phyloP scores from a whole-genome alignment of 2,113 vertebrate species.

The Alethe diademata region DNA sequence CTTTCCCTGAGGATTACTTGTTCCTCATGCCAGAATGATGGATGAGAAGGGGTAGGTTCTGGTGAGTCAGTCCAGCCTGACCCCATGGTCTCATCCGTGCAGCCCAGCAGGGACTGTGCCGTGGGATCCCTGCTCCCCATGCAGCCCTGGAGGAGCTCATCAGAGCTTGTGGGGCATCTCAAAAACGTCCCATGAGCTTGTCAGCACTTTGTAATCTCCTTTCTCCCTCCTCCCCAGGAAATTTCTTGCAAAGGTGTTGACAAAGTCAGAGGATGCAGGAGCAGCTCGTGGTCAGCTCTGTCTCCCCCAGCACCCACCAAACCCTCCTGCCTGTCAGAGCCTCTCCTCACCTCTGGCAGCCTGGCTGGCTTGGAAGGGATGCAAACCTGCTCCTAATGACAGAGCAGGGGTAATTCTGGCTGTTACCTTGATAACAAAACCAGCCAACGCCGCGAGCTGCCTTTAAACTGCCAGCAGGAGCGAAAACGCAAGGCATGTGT shows the following conservation, averaged over 20 bases:
- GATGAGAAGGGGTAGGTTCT: neutral
- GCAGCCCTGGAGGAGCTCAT: neutral
- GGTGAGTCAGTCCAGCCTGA: neutral
- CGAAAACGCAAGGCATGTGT: neutral
- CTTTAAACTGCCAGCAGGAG: neutral
- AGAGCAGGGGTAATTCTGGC: neutral
- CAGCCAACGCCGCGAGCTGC: rapidly evolving
- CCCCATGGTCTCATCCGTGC: rapidly evolving
- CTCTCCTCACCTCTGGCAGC: neutral
- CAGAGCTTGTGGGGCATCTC: neutral
- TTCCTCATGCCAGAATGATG: neutral
- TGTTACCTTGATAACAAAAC: neutral
- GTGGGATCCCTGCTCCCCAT: neutral
- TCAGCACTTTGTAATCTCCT: neutral
- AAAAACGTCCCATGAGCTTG: neutral
- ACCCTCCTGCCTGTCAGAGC: neutral
- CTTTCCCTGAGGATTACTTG: slow-evolving; percentile 38
- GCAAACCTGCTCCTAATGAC: neutral
- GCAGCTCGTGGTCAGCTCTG: neutral
- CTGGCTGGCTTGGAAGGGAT: neutral
- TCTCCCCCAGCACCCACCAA: neutral
- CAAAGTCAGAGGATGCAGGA: neutral
- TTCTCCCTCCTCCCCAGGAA: neutral
- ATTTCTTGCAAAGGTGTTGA: slow-evolving; percentile 2
- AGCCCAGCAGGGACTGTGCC: neutral